Evolutionary conservation across 2,113 vertebrate species (phyloP).

Genomic region (Anser cygnoides): DNA sequence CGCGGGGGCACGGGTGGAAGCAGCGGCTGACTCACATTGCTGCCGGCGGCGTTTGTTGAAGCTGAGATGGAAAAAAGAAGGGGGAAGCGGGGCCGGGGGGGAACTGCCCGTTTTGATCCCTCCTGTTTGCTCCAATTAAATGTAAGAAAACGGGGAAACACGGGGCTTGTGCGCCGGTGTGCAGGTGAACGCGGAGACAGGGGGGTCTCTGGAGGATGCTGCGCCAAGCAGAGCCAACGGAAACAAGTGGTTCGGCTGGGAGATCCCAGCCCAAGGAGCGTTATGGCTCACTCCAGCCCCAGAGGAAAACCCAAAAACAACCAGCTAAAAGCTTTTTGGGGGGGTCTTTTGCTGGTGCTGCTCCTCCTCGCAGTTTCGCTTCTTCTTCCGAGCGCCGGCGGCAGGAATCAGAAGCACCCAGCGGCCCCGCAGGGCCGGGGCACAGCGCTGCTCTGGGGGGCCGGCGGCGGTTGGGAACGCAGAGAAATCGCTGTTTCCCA

Average conservation of each 20-base stretch:
- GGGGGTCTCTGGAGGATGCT: neutral
- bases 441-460: accelerated
- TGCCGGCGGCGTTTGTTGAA: neutral
- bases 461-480: accelerated
- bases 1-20: neutral
- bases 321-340: neutral
- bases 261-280: neutral
- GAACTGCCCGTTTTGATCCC: neutral
- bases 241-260: neutral
- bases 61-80: neutral
- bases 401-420: accelerated
- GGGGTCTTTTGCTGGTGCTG: neutral
- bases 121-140: neutral
- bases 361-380: conserved; percentile 6
- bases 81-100: accelerated
- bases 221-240: neutral
- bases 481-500: neutral
- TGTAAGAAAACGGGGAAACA: neutral
- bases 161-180: neutral
- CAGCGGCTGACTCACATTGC: neutral
- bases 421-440: neutral
- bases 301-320: neutral
- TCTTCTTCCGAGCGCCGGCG: neutral
- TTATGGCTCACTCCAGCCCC: neutral
- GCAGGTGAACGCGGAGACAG: no score